Conservation (phyloP, 2,888 invertebrate species). For the Halictus ligatus region DNA sequence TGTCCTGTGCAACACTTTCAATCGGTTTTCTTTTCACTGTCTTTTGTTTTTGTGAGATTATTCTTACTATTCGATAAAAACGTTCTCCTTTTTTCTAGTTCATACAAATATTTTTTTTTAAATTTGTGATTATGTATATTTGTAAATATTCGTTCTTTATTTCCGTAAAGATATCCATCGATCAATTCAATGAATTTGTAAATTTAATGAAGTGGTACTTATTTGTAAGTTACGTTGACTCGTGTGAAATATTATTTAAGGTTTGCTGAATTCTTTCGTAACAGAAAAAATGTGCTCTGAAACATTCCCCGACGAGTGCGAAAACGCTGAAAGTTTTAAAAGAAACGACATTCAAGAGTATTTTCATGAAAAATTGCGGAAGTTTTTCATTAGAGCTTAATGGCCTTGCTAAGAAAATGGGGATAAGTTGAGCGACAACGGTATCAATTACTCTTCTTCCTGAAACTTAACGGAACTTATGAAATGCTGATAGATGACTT, state of each 20-base stretch:
- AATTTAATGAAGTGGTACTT: not conserved
- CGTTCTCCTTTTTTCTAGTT: too few species aligned
- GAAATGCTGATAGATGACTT: not conserved
- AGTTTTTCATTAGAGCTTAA: conserved; percentile 11
- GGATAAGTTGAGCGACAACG: conserved; percentile 9
- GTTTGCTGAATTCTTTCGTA: not conserved
- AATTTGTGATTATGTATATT: too few species aligned
- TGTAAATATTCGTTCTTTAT: too few species aligned
- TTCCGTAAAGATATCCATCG: too few species aligned
- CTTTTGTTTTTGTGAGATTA: too few species aligned
- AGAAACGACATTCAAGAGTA: not conserved
- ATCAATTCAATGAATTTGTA: too few species aligned
- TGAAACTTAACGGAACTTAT: not conserved
- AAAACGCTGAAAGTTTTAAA: not conserved
- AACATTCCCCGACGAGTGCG: not conserved
- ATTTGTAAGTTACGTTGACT: not conserved
- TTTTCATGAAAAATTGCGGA: not conserved
- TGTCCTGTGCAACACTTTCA: too few species aligned
- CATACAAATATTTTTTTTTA: too few species aligned
- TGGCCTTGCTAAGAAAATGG: conserved; percentile 1
- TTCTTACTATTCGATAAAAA: too few species aligned
- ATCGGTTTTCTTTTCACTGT: too few species aligned
- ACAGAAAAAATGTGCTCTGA: not conserved
- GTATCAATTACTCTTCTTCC: conserved; percentile 5
- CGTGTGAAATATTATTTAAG: not conserved